phyloP scores from a whole-genome alignment of 2,888 invertebrate species.

The Athripsodes cinereus region DNA sequence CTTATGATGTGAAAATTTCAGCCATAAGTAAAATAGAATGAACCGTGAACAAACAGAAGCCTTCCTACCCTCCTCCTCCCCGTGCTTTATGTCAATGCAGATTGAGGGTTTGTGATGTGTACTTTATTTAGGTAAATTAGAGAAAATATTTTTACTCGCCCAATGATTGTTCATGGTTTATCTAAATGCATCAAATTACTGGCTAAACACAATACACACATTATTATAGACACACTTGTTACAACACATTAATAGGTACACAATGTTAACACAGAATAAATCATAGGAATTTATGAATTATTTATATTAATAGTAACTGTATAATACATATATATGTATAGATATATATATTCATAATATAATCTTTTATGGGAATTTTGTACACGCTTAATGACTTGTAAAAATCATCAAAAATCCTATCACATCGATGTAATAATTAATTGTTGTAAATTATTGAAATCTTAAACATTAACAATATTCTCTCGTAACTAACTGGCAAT shows the following conservation, averaged over 20 bases:
- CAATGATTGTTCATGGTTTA: constrained; percentile 25
- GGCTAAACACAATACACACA: constrained; percentile 1
- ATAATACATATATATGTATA: neutral
- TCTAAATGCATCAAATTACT: constrained; percentile 22
- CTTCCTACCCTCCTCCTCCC: no score
- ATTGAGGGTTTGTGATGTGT: no score
- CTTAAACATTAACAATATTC: constrained; percentile 23
- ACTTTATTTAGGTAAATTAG: no score
- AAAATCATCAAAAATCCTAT: constrained; percentile 65
- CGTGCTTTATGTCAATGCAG: no score
- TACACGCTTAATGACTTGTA: constrained; percentile 52
- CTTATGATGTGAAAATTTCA: neutral
- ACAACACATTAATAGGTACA: constrained; percentile 26
- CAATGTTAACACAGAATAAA: constrained; percentile 40
- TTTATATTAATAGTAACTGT: constrained; percentile 11
- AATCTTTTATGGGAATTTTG: constrained; percentile 34
- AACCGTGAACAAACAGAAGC: constrained; percentile 15
- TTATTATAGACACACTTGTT: constrained; percentile 9
- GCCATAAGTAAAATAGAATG: constrained; percentile 9
- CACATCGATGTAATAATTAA: constrained; percentile 42
- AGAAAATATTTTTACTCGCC: constrained; percentile 16
- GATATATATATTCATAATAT: neutral
- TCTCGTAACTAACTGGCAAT: constrained; percentile 16
- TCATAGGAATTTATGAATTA: constrained; percentile 38
- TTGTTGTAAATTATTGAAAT: constrained; percentile 26